Percentiles rank a stretch among this genome's conserved stretches.
Evolutionary conservation across 2,797 vertebrate genomes (phyloP).

Genomic region (Sandelia bainsii): DNA sequence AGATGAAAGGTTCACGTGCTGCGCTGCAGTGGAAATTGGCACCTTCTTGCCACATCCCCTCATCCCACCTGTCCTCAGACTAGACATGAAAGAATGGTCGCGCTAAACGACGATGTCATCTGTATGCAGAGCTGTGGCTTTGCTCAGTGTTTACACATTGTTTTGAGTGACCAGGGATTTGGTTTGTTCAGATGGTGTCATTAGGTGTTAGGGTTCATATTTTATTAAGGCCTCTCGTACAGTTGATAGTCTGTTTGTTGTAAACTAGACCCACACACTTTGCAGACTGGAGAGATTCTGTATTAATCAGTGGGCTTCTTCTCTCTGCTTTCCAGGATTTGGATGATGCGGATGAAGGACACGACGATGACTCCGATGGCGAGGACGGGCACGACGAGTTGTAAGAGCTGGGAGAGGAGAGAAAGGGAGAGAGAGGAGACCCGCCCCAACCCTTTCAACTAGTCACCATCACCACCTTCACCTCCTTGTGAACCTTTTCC

Average conservation of each 20-base stretch:
- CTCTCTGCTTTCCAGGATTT: constrained; percentile 82
- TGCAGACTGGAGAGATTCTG: background rate
- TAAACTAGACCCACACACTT: background rate
- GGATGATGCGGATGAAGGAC: constrained; percentile 85
- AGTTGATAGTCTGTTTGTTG: background rate
- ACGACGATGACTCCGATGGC: constrained; percentile 87
- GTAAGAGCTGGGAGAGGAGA: constrained; percentile 78
- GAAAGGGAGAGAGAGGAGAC: constrained; percentile 63
- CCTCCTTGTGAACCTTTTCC: constrained; percentile 63
- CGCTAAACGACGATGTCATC: constrained; percentile 5
- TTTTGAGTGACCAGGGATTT: background rate
- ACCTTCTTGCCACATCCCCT: background rate
- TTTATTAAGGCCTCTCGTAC: background rate
- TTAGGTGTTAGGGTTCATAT: background rate
- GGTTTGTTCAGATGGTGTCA: constrained; percentile 8
- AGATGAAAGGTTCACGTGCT: constrained; percentile 55
- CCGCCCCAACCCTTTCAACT: constrained; percentile 72
- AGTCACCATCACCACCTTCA: constrained; percentile 79
- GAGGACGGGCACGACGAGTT: constrained; percentile 95
- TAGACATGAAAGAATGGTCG: constrained; percentile 4
- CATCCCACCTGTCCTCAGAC: constrained; percentile 1
- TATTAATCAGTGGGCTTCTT: background rate
- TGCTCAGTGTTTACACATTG: background rate
- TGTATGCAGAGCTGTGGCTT: background rate
- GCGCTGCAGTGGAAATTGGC: constrained; percentile 15